Evolutionary conservation across 2,888 invertebrate genomes (phyloP), one percentile per base, ranked within the genome.

Genomic region (Drosophila mimetica): DNA sequence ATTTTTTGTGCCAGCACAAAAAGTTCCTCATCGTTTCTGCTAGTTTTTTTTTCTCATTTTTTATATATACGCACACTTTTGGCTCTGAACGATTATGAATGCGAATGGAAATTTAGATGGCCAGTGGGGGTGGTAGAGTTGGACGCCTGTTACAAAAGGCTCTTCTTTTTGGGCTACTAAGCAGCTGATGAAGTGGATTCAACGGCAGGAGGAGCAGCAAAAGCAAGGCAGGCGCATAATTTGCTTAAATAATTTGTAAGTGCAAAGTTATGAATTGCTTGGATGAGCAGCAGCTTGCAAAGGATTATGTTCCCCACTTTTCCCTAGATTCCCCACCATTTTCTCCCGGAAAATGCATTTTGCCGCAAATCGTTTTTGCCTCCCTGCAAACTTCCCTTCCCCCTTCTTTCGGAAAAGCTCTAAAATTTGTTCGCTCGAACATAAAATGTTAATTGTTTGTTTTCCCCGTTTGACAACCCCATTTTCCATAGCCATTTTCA

Each of bases 231-330:
- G 61, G 60, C 55, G 66, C 69, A 77, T 86, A 83, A 83, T 81
- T 86, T 86, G 77, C 77, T 77, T 86, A 86, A 80, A 86, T 83
- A 80, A 86, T 86, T 83, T 66, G 74, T 57, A 65, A 79, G 67
- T 60, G 71, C 61, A 72, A 70, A 76, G 51, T 70, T 74, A 59
- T 58, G 57, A 71, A 72, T 71, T 70, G 70, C 72, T 71, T 34
- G 53, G 67, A 65, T 65, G 64, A 65, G 44, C 53, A 66, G 44
- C 52, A 66, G 66, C 66, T 64, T 42, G 50, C 63, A 36, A 30
- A 42, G 64, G 66, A 64, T 65, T 50, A 41, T 53, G 16, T 30
- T 28, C 22, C 28, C 5, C 28, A 44, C 44, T 16, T 16, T 8
- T 16, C 2, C 14, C 37, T 37, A 4, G 25, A 25, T 3, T 2